A percentile compares a stretch with the other conserved stretches of the same genome.
Conservation (phyloP, 2,113 vertebrate genomes). For the Picathartes gymnocephalus region DNA sequence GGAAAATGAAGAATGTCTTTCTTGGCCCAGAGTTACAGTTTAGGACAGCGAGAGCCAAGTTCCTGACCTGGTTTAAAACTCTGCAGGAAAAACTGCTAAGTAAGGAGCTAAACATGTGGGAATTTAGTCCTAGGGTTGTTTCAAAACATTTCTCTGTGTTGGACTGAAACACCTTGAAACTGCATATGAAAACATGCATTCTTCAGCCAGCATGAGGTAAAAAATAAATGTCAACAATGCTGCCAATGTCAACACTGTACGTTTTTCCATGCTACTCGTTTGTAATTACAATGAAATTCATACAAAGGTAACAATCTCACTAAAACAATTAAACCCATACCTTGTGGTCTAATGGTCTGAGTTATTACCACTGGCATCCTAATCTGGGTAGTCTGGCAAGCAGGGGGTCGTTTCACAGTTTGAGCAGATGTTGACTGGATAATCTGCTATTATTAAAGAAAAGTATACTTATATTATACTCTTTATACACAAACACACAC, state of each 20-base stretch:
- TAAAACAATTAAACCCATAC: constrained; percentile 67
- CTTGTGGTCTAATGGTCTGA: constrained; percentile 79
- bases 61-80: not conserved
- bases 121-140: not conserved
- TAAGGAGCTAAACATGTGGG: not conserved
- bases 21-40: not conserved
- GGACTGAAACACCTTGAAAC: not conserved
- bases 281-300: constrained; percentile 47
- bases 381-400: constrained; percentile 74
- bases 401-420: constrained; percentile 76
- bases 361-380: constrained; percentile 84
- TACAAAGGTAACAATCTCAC: constrained; percentile 53
- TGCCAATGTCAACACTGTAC: not conserved
- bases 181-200: not conserved
- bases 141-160: not conserved
- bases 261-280: not conserved
- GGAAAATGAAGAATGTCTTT: not conserved
- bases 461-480: constrained; percentile 58
- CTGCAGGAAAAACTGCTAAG: not conserved
- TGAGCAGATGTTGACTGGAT: constrained; percentile 67
- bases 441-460: constrained; percentile 67
- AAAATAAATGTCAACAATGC: not conserved
- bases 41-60: not conserved
- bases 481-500: constrained; percentile 63
- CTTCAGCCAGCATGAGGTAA: not conserved